A percentile compares a stretch with the other conserved stretches of the same genome.
Evolutionary conservation across 1,140 invertebrate species (phyloP).

Genomic region (Doryteuthis pealeii): DNA sequence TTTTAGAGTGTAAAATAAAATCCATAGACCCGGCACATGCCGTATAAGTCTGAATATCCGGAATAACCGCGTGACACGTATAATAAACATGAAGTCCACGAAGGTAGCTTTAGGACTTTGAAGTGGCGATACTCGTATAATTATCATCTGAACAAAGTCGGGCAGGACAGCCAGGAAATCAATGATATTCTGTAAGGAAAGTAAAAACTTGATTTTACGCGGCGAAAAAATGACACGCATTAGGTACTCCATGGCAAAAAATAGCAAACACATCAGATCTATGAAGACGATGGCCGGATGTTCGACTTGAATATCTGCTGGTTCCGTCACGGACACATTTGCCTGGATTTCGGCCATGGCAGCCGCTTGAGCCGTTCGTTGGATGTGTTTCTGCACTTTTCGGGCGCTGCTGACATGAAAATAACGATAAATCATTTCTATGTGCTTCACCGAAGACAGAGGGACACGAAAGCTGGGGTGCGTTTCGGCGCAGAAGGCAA

Average conservation of each 20-base stretch:
- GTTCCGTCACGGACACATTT: not conserved
- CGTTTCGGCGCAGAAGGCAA: conserved; percentile 53
- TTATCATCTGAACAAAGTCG: conserved; percentile 47
- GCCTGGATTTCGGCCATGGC: not conserved
- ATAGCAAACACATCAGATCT: conserved; percentile 49
- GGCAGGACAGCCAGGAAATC: conserved; percentile 53
- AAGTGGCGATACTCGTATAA: conserved; percentile 39
- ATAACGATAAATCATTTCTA: conserved; percentile 37
- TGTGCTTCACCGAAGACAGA: conserved; percentile 25
- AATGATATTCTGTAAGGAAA: conserved; percentile 52
- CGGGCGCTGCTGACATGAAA: conserved; percentile 34
- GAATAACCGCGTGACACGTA: conserved; percentile 98
- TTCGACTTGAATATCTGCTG: not conserved
- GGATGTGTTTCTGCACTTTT: conserved; percentile 10
- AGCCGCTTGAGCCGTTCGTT: not conserved
- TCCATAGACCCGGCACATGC: conserved; percentile 97
- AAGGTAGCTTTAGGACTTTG: conserved; percentile 37
- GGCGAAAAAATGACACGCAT: conserved; percentile 50
- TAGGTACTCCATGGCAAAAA: conserved; percentile 54
- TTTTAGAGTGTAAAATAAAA: conserved; percentile 94
- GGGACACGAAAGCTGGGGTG: conserved; percentile 46
- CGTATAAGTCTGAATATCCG: conserved; percentile 97
- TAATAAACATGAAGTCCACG: conserved; percentile 68
- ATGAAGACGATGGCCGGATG: conserved; percentile 50
- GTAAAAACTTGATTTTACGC: conserved; percentile 49